These are phyloP conservation scores for Drosophila diplacantha DNA, from an alignment of 2,888 invertebrate species.

Conservation along the genomic window DNA sequence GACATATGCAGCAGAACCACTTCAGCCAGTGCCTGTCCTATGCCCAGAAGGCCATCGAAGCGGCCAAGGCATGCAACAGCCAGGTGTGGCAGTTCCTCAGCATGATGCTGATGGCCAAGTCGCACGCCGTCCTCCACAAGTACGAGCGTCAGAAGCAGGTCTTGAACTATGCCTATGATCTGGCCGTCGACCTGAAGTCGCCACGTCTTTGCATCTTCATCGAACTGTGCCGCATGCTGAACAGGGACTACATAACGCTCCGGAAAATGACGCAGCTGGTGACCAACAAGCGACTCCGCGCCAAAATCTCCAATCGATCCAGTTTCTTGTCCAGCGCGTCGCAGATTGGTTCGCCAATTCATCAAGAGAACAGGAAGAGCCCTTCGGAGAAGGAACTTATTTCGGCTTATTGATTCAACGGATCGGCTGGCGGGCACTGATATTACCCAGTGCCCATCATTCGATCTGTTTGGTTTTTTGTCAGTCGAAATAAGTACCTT, in stretches of 20 bases:
- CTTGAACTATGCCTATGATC: constrained; percentile 54
- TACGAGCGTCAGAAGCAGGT: constrained; percentile 70
- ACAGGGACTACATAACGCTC: constrained; percentile 64
- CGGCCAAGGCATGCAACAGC: constrained; percentile 63
- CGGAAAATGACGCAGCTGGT: constrained; percentile 60
- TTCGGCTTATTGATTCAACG: not conserved
- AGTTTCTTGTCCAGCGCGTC: constrained; percentile 7
- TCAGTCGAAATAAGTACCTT: not conserved
- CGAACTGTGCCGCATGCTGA: constrained; percentile 65
- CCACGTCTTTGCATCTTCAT: constrained; percentile 57
- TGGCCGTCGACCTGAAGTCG: constrained; percentile 63
- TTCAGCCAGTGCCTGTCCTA: constrained; percentile 40
- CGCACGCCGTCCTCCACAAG: constrained; percentile 70
- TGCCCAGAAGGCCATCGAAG: constrained; percentile 46
- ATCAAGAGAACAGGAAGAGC: not conserved
- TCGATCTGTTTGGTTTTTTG: constrained; percentile 1
- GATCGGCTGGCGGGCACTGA: constrained; percentile 9
- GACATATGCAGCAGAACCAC: constrained; percentile 47
- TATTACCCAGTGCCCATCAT: not conserved
- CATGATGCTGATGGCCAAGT: constrained; percentile 66
- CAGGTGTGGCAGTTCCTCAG: constrained; percentile 70
- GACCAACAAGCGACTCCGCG: constrained; percentile 37
- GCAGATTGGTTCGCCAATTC: constrained; percentile 2
- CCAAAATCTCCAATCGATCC: constrained; percentile 34
- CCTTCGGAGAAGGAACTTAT: not conserved